Percentiles rank a stretch among this genome's conserved stretches.
phyloP scores from a whole-genome alignment of 1,140 invertebrate species.

The Drosophila simulans region DNA sequence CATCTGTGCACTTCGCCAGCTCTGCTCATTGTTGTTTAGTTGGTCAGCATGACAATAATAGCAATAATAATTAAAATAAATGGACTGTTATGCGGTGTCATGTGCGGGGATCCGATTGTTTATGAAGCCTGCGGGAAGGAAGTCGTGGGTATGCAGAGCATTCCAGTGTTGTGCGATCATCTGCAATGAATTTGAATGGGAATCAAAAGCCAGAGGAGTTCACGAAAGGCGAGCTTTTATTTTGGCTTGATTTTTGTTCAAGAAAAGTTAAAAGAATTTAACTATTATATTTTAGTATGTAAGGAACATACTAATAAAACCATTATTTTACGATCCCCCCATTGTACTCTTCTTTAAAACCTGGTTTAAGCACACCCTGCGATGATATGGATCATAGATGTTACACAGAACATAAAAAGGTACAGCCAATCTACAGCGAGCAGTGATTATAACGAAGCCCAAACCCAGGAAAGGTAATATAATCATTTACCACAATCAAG shows the following conservation, averaged over 20 bases:
- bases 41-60: conserved; percentile 54
- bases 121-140: conserved; percentile 17
- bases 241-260: too few relatives aligned
- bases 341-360: too few relatives aligned
- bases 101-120: conserved; percentile 31
- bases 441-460: conserved; percentile 1
- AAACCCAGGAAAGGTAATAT: conserved; percentile 3
- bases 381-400: too few relatives aligned
- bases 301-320: too few relatives aligned
- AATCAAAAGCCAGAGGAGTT: background rate
- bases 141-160: conserved; percentile 2
- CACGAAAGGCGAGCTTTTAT: background rate
- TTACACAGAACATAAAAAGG: too few relatives aligned
- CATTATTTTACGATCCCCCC: too few relatives aligned
- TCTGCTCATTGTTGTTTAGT: conserved; percentile 33
- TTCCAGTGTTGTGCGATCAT: conserved; percentile 18
- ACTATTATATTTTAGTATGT: too few relatives aligned
- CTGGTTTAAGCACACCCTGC: background rate
- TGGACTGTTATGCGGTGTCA: conserved; percentile 46
- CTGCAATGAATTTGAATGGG: conserved; percentile 2
- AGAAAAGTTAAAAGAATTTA: too few relatives aligned
- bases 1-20: conserved; percentile 8
- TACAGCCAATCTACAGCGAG: too few relatives aligned
- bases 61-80: conserved; percentile 72
- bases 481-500: conserved; percentile 43